Percentiles rank a stretch among this genome's conserved stretches.
Conservation (phyloP, 2,888 invertebrate species). For the Tupiocoris notatus region DNA sequence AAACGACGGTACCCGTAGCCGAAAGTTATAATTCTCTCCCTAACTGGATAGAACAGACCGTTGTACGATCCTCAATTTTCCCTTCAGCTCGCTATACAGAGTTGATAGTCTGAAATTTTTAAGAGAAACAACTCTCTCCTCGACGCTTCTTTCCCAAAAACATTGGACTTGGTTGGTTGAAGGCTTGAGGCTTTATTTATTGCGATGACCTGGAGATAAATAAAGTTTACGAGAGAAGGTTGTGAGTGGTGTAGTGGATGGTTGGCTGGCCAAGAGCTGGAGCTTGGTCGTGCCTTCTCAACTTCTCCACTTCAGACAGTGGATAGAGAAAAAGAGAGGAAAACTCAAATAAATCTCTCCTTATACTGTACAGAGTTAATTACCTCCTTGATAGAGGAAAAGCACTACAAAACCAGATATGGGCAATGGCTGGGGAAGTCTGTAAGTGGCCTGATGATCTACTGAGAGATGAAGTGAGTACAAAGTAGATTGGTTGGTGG, state of each 20-base stretch:
- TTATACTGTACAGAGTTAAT: conserved; percentile 23
- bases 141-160: neutral
- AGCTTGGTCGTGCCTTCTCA: neutral
- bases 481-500: too few species aligned
- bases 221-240: conserved; percentile 22
- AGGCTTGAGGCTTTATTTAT: conserved; percentile 16
- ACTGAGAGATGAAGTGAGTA: too few species aligned
- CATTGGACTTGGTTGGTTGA: neutral
- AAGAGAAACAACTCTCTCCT: conserved; percentile 2
- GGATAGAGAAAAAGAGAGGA: neutral
- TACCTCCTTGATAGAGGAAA: conserved; percentile 1
- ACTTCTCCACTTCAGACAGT: conserved; percentile 16
- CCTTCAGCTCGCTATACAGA: neutral
- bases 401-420: conserved; percentile 27
- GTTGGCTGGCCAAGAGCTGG: neutral
- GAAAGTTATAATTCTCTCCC: neutral
- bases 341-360: conserved; percentile 18
- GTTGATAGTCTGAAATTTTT: conserved; percentile 27
- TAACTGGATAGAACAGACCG: neutral
- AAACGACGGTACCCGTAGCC: neutral
- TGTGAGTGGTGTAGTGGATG: too few species aligned
- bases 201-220: conserved; percentile 28
- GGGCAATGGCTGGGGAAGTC: neutral
- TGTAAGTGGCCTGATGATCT: neutral
- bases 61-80: neutral